Base-by-base conservation (phyloP, 2,113 vertebrate genomes). In the Alligator mississippiensis region DNA sequence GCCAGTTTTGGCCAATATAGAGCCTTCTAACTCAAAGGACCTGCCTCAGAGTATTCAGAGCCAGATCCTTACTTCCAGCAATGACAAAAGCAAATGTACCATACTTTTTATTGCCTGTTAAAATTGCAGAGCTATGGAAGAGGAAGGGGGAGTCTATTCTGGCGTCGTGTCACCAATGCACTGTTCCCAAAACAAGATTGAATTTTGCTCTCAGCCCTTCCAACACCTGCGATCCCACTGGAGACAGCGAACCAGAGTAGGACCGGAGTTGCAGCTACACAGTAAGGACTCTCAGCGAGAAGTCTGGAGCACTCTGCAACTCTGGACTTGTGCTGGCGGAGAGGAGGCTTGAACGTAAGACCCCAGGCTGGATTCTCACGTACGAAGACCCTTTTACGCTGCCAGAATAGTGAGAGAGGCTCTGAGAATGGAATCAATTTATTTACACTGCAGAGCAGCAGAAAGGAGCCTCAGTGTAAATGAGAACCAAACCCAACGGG, bases 71-170 rank as follows among this genome's bases (percentile, higher is more conserved):
- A 57, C 74, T 63, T 74, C 57, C 55, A 55, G 9, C 24, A 30
- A 0, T 14, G 38, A 60, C 30, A 63, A 17, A 87, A 81, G 34
- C 77, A 85, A 95, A 77, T 57, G 25, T 66, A 63, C 13, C 4
- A 38, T 30, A 2, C 24, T 77, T 86, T 80, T 54, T 10, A 75
- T 19, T 16, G 47, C 57, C 0, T 2, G 28, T 4, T 54, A 59
- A 80, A 0, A 18, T 85, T 62, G 87, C 80, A 70, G 61, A 84
- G 77, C 64, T 30, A 60, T 55, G 82, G 85, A 80, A 84, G 58
- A 84, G 63, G n/a, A 55, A 92, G 77, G 83, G 59, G n/a, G 64
- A 77, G 55, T 66, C 82, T 72, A 58, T 82, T 94, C 91, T 93
- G 82, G 80, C 68, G 87, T 81, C 81, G 79, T 63, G 70, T 81